Evolutionary conservation across 1,140 invertebrate species (phyloP).

Genomic region (Panonychus citri): DNA sequence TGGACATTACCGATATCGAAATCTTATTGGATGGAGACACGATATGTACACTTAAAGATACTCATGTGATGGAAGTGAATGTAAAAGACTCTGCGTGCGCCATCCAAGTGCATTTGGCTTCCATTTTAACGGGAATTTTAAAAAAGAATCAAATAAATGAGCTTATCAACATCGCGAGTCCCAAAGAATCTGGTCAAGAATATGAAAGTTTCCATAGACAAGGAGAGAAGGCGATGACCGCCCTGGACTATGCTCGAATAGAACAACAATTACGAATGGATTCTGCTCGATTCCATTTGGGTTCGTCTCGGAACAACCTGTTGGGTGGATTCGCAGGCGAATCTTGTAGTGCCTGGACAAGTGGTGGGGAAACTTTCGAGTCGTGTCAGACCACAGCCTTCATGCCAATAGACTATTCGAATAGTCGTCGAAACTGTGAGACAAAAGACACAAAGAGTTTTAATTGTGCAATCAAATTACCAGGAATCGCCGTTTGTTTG

Average conservation of each 20-base stretch:
- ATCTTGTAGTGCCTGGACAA: neutral
- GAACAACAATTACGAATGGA: conserved; percentile 7
- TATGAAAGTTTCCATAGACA: neutral
- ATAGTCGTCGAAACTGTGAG: neutral
- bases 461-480: conserved; percentile 8
- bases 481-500: conserved; percentile 8
- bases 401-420: neutral
- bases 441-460: neutral
- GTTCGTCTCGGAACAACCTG: too few species aligned
- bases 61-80: conserved; percentile 8
- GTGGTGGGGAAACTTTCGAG: neutral
- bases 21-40: conserved; percentile 4
- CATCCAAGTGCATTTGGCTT: conserved; percentile 3
- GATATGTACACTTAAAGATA: conserved; percentile 4
- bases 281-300: too few species aligned
- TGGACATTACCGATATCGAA: conserved; percentile 7
- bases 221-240: conserved; percentile 4
- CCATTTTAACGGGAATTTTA: conserved; percentile 6
- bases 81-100: conserved; percentile 5
- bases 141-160: conserved; percentile 4
- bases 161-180: conserved; percentile 2
- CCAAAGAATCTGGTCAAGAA: neutral
- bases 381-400: neutral
- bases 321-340: too few species aligned
- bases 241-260: conserved; percentile 3